Conservation (phyloP, 2,888 invertebrate species). For the Metellina segmentata region DNA sequence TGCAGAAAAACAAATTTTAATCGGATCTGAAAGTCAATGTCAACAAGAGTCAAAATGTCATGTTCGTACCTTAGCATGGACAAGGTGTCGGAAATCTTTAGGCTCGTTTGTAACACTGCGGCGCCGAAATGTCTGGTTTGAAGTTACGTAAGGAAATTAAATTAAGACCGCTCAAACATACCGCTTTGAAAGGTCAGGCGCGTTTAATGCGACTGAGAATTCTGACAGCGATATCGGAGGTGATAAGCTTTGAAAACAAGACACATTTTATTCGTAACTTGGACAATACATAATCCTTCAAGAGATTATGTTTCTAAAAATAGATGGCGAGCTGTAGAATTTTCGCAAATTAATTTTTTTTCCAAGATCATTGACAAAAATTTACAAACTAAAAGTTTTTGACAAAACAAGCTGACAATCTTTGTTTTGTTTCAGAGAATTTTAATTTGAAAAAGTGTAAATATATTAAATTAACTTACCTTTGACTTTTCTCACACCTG, state of each 20-base stretch:
- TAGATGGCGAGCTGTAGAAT: neutral
- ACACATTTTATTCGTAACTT: neutral
- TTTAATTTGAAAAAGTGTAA: neutral
- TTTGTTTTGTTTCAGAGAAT: neutral
- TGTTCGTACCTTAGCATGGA: neutral
- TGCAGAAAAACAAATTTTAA: too few relatives aligned
- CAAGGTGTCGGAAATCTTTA: neutral
- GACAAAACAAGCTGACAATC: neutral
- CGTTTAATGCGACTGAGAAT: neutral
- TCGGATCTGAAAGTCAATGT: neutral
- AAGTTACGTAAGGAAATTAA: neutral
- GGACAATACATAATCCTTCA: neutral
- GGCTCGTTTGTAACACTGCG: neutral
- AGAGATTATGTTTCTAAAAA: slow-evolving; percentile 18
- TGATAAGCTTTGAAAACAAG: neutral
- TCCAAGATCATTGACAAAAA: neutral
- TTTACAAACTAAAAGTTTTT: neutral
- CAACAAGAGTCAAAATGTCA: slow-evolving; percentile 9
- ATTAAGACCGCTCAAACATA: neutral
- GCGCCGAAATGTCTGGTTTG: slow-evolving; percentile 5
- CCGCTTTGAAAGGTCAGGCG: neutral
- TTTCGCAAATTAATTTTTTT: neutral
- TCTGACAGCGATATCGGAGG: too few relatives aligned
- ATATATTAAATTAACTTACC: neutral
- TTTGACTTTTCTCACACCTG: slow-evolving; percentile 9